These are phyloP conservation scores for Diaphora mendica DNA, from an alignment of 2,888 invertebrate genomes.

Conservation along the genomic window DNA sequence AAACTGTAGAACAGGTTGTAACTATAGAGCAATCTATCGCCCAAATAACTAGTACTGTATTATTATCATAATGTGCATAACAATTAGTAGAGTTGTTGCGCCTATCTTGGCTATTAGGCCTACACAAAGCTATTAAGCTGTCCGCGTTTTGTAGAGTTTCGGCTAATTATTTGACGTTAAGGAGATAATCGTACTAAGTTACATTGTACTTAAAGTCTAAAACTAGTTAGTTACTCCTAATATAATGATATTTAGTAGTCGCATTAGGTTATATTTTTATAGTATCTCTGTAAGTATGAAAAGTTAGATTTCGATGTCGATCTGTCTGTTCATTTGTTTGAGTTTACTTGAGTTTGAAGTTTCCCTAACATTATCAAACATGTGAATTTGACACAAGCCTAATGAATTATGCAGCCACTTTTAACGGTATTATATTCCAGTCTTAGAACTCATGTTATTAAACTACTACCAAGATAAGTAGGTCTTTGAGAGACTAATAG, in stretches of 20 bases:
- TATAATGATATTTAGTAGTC: conserved; percentile 8
- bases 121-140: conserved; percentile 15
- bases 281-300: neutral
- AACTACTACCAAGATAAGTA: neutral
- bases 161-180: conserved; percentile 3
- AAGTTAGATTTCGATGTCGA: neutral
- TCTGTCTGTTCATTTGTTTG: neutral
- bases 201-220: neutral
- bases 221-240: conserved; percentile 8
- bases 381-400: neutral
- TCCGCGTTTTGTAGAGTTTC: neutral
- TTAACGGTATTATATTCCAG: too few species aligned
- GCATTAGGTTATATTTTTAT: neutral
- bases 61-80: conserved; percentile 41
- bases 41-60: conserved; percentile 25
- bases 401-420: too few species aligned
- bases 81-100: conserved; percentile 22
- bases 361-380: conserved; percentile 3
- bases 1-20: conserved; percentile 33
- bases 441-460: neutral
- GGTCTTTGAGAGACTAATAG: neutral
- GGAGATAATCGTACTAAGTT: neutral
- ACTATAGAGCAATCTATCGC: conserved; percentile 21
- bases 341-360: neutral
- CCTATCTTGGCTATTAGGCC: conserved; percentile 29